Base-by-base conservation (phyloP, 2,888 invertebrate genomes). In the Priocnemis perturbator region DNA sequence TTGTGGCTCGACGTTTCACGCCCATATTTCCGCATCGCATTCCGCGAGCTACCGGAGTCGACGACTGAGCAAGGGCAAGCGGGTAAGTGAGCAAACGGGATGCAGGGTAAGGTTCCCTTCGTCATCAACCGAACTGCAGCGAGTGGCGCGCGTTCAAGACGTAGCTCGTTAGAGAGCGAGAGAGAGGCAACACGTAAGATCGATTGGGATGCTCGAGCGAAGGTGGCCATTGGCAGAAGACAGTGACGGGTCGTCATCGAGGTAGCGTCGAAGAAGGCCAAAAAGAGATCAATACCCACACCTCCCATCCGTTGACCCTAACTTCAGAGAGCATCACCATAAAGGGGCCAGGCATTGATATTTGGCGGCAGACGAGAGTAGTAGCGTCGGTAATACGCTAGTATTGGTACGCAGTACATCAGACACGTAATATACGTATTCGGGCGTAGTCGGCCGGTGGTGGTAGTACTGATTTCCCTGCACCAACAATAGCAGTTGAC, bases 1-100 rank as follows among this genome's bases (percentile, higher is more conserved):
- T 45, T 56, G 20, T 67, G 67, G 59, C 56, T 65, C 69, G 44
- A 60, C 60, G 57, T 69, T 53, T 19, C 9, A 21, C 61, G 71
- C 76, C 71, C 64, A 76, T 78, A 71, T 73, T 71, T 73, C 68
- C 50, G 62, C 61, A 71, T 78, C 71, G 64, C 67, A 60, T 69
- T 64, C 66, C 66, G 11, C 14, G 21, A 67, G 37, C 26, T 15
- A n/a, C n/a, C n/a, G 19, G 9, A 20, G 53, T 21, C 20, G 37
- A 11, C 45, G 37, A 1, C 1, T 37, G 7, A 11, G 37, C 37
- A 37, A 37, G 37, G 37, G 37, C 37, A 37, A 37, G 11, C 37
- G 37, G 1, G 11, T 37, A 37, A 11, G 37, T 11, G 37, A 37
- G 37, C 1, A 9, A 11, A 11, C 11, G 37, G 37, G 7, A 11